These are phyloP conservation scores for Polydrusus tereticollis DNA, from an alignment of 2,888 invertebrate genomes.

Conservation along the genomic window DNA sequence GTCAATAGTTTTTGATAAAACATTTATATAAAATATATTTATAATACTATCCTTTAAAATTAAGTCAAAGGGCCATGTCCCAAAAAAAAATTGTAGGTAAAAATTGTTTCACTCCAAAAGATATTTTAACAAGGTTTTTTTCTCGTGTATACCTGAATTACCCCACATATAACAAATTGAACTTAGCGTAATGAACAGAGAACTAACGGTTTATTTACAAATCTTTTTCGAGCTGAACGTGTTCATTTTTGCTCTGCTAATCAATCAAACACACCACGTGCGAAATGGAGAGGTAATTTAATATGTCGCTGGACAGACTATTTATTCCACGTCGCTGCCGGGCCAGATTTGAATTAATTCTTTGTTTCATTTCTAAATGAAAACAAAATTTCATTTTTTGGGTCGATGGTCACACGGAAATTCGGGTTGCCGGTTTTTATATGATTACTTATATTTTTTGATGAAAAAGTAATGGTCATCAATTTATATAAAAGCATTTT, in stretches of 20 bases:
- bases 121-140: background rate
- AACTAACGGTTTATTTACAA: conserved; percentile 31
- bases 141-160: background rate
- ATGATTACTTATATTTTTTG: conserved; percentile 1
- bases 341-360: conserved; percentile 37
- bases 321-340: conserved; percentile 34
- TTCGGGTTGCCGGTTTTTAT: background rate
- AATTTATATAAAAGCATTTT: background rate
- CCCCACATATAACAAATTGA: conserved; percentile 3
- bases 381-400: conserved; percentile 23
- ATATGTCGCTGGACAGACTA: conserved; percentile 33
- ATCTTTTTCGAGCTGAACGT: conserved; percentile 29
- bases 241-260: conserved; percentile 33
- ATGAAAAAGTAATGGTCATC: background rate
- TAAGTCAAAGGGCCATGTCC: too few relatives aligned
- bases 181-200: conserved; percentile 24
- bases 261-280: conserved; percentile 35
- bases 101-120: too few relatives aligned
- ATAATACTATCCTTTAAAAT: too few relatives aligned
- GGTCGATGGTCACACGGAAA: conserved; percentile 2
- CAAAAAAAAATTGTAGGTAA: too few relatives aligned
- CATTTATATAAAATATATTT: too few relatives aligned
- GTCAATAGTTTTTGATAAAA: too few relatives aligned
- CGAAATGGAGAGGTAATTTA: conserved; percentile 36
- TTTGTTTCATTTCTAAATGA: conserved; percentile 28